Evolutionary conservation across 2,113 vertebrate species (phyloP), one percentile per base, ranked within the genome.

Genomic region (Cryptomyrus ogoouensis): DNA sequence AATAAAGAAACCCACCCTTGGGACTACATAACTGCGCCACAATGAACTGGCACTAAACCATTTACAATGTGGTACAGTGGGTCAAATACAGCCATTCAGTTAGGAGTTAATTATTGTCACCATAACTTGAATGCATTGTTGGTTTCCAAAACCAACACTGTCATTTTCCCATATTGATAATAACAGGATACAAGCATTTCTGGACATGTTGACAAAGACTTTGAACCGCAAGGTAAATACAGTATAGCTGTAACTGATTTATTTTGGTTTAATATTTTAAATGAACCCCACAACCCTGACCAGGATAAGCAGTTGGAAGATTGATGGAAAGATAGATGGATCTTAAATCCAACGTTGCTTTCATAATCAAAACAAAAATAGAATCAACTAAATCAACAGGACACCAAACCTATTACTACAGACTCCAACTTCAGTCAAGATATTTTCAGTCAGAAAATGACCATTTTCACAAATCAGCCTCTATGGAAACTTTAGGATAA

Each of bases 31-130:
- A 80, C 35, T 42, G 13, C 2, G 6, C 74, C 35, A 80, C 74
- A 80, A 49, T 85, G 42, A 49, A 85, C 83, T 49, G 46, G 24
- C 13, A 39, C 83, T 85, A 49, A 44, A 85, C 24, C 46, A 85
- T 85, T 44, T 49, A 85, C 39, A n/a, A 27, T 21, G 24, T 49
- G 83, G 83, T 24, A 85, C 44, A 24, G 10, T 47, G 83, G 44
- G 44, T 85, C 83, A 42, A 85, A 47, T 46, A 13, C 24, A 15
- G 17, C 3, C 83, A 85, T 85, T 84, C 42, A 85, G 39, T 44
- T 49, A 12, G 83, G 46, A 49, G 46, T 85, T 85, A 85, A 85
- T 85, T 47, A 85, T 85, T 85, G 83, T 85, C 83, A 46, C 21
- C 24, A 47, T 84, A 49, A 49, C 42, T n/a, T 21, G 39, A 4